Evolutionary conservation across 2,888 invertebrate genomes (phyloP).

Genomic region (Pristionchus maxplancki): DNA sequence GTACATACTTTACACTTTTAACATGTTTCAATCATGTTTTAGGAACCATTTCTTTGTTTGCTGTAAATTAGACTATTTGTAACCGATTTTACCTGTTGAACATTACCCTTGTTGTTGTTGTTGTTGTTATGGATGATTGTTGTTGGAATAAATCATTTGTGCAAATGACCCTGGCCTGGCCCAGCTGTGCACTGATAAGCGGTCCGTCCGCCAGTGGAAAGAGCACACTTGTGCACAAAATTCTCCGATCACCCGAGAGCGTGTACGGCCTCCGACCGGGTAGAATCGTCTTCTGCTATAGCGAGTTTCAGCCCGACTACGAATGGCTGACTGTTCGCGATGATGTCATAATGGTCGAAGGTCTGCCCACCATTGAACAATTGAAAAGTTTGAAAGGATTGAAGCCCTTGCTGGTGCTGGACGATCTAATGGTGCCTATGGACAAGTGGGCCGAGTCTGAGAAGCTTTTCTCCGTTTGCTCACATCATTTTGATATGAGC

Average conservation of each 20-base stretch:
- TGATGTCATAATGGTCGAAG: background rate
- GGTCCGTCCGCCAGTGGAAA: background rate
- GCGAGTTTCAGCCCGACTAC: background rate
- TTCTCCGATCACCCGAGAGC: background rate
- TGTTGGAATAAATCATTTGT: background rate
- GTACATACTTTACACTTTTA: too few relatives aligned
- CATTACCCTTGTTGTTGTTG: background rate
- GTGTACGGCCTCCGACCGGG: background rate
- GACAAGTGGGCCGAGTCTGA: conserved; percentile 16
- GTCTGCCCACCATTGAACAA: background rate
- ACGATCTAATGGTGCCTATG: conserved; percentile 11
- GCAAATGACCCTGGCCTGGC: background rate
- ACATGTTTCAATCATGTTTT: too few relatives aligned
- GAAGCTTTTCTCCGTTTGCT: background rate
- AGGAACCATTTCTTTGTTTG: too few relatives aligned
- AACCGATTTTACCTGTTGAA: too few relatives aligned
- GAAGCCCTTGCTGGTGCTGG: background rate
- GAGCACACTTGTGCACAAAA: background rate
- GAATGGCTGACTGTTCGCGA: background rate
- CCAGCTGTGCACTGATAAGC: background rate
- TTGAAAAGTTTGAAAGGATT: background rate
- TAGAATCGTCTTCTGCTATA: background rate
- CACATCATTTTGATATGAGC: conserved; percentile 24
- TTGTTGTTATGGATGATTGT: too few relatives aligned
- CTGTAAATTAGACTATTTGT: too few relatives aligned